These are phyloP conservation scores for Sylvia atricapilla DNA, from an alignment of 2,113 vertebrate species.

Conservation along the genomic window DNA sequence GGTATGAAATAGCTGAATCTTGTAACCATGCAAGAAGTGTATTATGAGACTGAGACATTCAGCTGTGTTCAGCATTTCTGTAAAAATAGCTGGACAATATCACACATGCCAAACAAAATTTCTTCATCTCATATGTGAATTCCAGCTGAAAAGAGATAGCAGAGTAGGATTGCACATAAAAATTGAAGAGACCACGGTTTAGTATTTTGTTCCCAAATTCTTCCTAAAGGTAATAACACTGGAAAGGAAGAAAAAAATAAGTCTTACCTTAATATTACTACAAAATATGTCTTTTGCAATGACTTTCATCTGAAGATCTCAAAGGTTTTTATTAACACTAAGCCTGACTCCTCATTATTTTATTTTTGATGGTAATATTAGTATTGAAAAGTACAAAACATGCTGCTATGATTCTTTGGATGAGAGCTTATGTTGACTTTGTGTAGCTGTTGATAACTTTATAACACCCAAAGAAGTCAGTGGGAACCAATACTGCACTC, in stretches of 20 bases:
- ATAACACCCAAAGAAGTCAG: background rate
- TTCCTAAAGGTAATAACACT: background rate
- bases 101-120: conserved; percentile 17
- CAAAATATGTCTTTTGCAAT: background rate
- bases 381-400: background rate
- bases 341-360: background rate
- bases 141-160: background rate
- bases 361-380: background rate
- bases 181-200: background rate
- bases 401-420: background rate
- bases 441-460: background rate
- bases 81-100: conserved; percentile 40
- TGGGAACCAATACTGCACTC: background rate
- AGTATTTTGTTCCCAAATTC: background rate
- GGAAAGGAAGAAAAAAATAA: background rate
- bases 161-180: background rate
- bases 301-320: background rate
- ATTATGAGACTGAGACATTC: background rate
- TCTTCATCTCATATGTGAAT: background rate
- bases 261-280: background rate
- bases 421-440: background rate
- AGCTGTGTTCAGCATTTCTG: conserved; percentile 4
- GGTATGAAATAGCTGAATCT: background rate
- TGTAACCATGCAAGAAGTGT: background rate
- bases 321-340: background rate